Evolutionary conservation across 2,113 vertebrate species (phyloP).

Genomic region (Lontra canadensis): DNA sequence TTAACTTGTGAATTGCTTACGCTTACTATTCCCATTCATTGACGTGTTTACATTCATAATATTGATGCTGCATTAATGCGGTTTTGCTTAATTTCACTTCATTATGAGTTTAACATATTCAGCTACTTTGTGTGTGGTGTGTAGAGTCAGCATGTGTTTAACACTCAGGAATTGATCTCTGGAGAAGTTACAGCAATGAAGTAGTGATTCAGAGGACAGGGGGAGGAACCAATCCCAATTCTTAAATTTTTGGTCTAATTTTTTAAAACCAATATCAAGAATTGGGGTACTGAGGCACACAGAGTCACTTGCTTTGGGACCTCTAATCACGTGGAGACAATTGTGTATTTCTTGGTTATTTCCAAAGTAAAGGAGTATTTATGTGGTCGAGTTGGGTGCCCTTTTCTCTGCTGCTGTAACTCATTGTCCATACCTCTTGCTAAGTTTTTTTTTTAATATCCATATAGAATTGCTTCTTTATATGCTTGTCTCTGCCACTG

Average conservation of each 20-base stretch:
- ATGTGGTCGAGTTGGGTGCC: not conserved
- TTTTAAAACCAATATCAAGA: not conserved
- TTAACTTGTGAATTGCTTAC: constrained; percentile 40
- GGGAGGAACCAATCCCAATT: not conserved
- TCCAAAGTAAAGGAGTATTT: not conserved
- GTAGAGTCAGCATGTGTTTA: not conserved
- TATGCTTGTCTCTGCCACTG: not conserved
- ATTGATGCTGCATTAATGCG: constrained; percentile 67
- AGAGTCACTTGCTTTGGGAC: not conserved
- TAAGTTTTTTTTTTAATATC: not conserved
- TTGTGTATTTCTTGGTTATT: constrained; percentile 7
- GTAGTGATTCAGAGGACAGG: not conserved
- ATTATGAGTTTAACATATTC: constrained; percentile 58
- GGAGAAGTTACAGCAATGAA: not conserved
- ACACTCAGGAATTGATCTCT: not conserved
- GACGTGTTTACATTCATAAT: constrained; percentile 68
- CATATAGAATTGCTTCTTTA: not conserved
- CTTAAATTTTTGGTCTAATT: not conserved
- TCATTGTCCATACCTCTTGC: not conserved
- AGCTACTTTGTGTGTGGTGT: not conserved
- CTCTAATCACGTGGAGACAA: not conserved
- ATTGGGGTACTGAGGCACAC: not conserved
- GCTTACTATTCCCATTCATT: constrained; percentile 45
- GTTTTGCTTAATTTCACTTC: constrained; percentile 65
- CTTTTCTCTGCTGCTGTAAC: not conserved